Evolutionary conservation across 2,113 vertebrate species (phyloP).

Genomic region (Daubentonia madagascariensis): DNA sequence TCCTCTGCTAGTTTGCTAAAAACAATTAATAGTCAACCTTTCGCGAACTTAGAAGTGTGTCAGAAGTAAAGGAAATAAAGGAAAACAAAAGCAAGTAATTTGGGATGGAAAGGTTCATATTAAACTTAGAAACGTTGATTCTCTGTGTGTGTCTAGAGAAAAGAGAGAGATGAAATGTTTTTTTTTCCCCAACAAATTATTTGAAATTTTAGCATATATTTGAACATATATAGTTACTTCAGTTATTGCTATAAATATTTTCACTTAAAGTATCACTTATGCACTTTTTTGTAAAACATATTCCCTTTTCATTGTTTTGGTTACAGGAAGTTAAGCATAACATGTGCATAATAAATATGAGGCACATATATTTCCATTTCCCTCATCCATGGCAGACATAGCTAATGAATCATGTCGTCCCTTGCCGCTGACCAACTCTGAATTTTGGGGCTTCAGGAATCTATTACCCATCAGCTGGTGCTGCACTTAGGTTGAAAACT

Average conservation of each 20-base stretch:
- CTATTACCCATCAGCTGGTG: not conserved
- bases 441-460: not conserved
- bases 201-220: conserved; percentile 25
- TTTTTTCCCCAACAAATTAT: not conserved
- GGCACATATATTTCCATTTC: not conserved
- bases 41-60: not conserved
- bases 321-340: not conserved
- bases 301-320: not conserved
- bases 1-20: not conserved
- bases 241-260: not conserved
- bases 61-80: conserved; percentile 14
- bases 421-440: not conserved
- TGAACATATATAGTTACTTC: conserved; percentile 1
- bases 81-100: not conserved
- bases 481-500: not conserved
- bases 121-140: conserved; percentile 35
- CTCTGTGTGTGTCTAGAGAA: not conserved
- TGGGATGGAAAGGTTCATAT: not conserved
- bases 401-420: not conserved
- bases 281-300: not conserved
- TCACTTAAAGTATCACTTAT: not conserved
- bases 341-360: not conserved
- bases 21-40: not conserved
- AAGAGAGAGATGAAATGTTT: not conserved
- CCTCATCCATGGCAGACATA: not conserved